Conservation (phyloP, 2,797 vertebrate genomes). For the Lagorchestes hirsutus region DNA sequence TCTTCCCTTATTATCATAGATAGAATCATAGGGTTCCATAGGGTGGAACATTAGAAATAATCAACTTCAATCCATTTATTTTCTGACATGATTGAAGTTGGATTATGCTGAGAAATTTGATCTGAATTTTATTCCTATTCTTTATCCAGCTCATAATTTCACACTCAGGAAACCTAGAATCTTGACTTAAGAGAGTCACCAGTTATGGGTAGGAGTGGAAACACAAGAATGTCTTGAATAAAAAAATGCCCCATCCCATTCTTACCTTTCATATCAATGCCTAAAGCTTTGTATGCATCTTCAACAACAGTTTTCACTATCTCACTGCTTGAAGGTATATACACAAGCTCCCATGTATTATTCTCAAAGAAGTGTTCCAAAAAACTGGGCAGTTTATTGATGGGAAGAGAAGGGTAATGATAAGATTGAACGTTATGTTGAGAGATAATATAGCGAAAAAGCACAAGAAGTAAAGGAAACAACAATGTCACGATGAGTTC, state of each 20-base stretch:
- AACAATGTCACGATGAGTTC: neutral
- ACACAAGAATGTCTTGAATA: neutral
- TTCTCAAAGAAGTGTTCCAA: neutral
- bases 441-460: neutral
- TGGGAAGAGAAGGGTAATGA: neutral
- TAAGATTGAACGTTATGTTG: neutral
- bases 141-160: neutral
- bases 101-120: neutral
- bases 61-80: neutral
- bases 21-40: neutral
- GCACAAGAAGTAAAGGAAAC: neutral
- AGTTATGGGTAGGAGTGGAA: neutral
- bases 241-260: neutral
- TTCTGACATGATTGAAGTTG: neutral
- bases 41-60: neutral
- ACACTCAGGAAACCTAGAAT: neutral
- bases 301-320: neutral
- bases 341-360: neutral
- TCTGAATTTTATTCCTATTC: neutral
- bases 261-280: conserved; percentile 5
- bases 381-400: neutral
- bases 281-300: neutral
- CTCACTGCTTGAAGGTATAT: conserved; percentile 3
- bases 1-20: neutral
- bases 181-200: neutral